Evolutionary conservation across 1,140 invertebrate species (phyloP).

Genomic region (Lucilia cuprina): DNA sequence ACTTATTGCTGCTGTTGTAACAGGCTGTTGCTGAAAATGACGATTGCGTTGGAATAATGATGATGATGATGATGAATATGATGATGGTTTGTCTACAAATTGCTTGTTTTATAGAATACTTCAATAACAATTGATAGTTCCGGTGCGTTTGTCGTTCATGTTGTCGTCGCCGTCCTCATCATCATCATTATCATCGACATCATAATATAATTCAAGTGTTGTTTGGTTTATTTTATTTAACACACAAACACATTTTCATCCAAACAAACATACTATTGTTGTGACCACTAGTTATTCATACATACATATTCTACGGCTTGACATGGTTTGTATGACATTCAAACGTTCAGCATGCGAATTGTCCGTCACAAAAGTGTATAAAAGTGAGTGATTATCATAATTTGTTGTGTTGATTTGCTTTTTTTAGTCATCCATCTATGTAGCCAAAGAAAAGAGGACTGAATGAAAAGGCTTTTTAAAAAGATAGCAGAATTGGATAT

Average conservation of each 20-base stretch:
- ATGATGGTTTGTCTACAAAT: background rate
- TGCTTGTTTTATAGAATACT: slow-evolving; percentile 23
- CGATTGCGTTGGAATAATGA: background rate
- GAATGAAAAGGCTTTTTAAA: no score
- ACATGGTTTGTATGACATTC: slow-evolving; percentile 1
- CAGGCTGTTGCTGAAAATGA: background rate
- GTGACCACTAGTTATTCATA: background rate
- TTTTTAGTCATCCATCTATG: background rate
- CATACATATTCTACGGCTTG: background rate
- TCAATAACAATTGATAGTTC: slow-evolving; percentile 38
- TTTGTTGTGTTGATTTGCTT: slow-evolving; percentile 27
- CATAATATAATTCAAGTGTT: slow-evolving; percentile 23
- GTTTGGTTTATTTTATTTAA: background rate
- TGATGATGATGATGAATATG: background rate
- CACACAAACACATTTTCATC: background rate
- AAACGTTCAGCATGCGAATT: background rate
- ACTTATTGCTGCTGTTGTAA: background rate
- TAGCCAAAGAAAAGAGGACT: no score
- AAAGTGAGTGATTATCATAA: slow-evolving; percentile 35
- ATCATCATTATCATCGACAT: background rate
- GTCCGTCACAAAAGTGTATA: slow-evolving; percentile 20
- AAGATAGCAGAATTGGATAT: no score
- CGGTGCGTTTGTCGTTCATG: slow-evolving; percentile 19
- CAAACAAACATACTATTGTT: background rate
- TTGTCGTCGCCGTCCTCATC: background rate